Percentiles rank a stretch among this genome's conserved stretches.
Conservation (phyloP, 37 sponge, comb jelly and placozoan genomes). For the Chondrosia reniformis region DNA sequence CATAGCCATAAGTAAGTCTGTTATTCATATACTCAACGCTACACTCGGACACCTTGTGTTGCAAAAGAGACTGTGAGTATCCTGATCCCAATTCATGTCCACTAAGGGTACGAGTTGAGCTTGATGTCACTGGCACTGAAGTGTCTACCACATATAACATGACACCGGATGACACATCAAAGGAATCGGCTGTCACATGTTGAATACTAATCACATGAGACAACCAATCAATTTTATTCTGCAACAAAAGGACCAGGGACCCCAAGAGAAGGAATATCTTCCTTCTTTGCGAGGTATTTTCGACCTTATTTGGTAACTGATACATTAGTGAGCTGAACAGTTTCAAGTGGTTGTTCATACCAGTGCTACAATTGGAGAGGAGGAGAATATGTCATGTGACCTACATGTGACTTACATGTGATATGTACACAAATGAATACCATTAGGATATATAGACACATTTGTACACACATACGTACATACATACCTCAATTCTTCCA, state of each 20-base stretch:
- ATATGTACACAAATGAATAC: neutral
- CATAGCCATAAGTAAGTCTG: conserved; percentile 50
- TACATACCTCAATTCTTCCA: neutral
- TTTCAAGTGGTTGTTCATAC: neutral
- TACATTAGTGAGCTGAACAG: neutral
- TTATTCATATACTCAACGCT: conserved; percentile 31
- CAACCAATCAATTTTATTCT: neutral
- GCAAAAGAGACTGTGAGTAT: neutral
- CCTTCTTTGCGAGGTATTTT: neutral
- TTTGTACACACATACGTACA: neutral
- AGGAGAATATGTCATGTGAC: neutral
- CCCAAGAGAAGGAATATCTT: conserved; percentile 20
- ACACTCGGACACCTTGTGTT: conserved; percentile 21
- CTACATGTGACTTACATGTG: neutral
- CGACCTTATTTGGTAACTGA: conserved; percentile 8
- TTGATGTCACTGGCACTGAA: neutral
- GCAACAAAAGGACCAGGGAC: neutral
- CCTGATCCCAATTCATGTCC: neutral
- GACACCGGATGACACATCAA: neutral
- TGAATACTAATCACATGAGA: neutral
- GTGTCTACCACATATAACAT: neutral
- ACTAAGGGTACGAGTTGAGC: neutral
- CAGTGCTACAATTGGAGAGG: neutral
- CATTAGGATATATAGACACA: neutral
- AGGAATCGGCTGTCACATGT: neutral